Conservation (phyloP, 2,888 invertebrate species). For the Lasioglossum villosulum region DNA sequence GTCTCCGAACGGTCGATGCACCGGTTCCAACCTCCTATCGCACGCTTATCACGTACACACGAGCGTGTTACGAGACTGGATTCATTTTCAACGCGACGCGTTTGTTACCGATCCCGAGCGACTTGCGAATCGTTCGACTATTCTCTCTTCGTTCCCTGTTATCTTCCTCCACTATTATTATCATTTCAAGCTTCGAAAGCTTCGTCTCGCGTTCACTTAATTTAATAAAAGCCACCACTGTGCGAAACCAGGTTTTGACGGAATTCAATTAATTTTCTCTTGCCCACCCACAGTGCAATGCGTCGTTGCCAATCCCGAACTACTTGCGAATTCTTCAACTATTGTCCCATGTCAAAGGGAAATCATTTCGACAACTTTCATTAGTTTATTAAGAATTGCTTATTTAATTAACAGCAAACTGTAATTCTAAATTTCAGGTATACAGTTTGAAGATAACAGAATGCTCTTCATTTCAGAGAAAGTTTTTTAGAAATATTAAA, state of each 20-base stretch:
- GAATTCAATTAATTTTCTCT: not conserved
- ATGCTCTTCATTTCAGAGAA: too few species aligned
- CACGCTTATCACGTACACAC: conserved; percentile 6
- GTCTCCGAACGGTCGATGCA: conserved; percentile 38
- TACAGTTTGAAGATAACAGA: too few species aligned
- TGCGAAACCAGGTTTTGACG: too few species aligned
- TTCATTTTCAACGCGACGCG: not conserved
- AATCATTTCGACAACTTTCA: too few species aligned
- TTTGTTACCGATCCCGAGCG: not conserved
- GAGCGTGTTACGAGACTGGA: not conserved
- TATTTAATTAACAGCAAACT: too few species aligned
- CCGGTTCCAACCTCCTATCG: conserved; percentile 8
- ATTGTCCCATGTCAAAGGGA: too few species aligned
- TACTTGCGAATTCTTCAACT: too few species aligned
- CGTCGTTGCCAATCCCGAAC: too few species aligned
- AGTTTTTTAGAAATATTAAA: too few species aligned
- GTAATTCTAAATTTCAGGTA: too few species aligned
- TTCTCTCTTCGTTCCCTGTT: not conserved
- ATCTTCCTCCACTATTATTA: not conserved
- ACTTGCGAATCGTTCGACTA: not conserved
- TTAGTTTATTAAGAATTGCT: not conserved
- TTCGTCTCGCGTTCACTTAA: not conserved
- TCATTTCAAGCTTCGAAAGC: not conserved
- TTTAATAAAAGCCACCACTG: too few species aligned
- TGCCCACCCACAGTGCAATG: too few species aligned